Evolutionary conservation across 1,140 invertebrate species (phyloP), one percentile per base, ranked within the genome.

Genomic region (Heliconius hermathena): DNA sequence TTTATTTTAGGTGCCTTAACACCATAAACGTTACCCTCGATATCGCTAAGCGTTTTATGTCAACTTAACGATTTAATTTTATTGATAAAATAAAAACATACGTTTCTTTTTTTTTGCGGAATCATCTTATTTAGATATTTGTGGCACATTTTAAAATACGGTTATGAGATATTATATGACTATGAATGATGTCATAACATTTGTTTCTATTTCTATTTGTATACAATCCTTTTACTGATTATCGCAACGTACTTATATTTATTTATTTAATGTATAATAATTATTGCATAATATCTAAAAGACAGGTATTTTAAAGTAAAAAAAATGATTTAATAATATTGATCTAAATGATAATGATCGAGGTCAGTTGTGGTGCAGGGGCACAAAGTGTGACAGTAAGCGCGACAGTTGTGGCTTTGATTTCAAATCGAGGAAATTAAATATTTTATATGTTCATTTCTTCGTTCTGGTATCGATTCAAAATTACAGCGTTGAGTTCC

Each of bases 1-100:
- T 77, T 81, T 81, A 81, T 81, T 77, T 81, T 71, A 73, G 76
- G 72, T 73, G 71, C 72, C 60, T 80, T 80, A 81, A 76, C 79
- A 81, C 75, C 79, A 77, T 81, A 81, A 81, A 81, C 38, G 75
- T 73, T 74, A 54, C 71, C 52, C 72, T 60, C 79, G 79, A 77
- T 81, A 81, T 77, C 41, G 57, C 77, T 73, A 77, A 81, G 71
- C 79, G 75, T 74, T 81, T 81, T 74, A 81, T 60, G 75, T 81
- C 79, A 77, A n/a, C 57, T 81, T 81, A 73, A 80, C 79, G 79
- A 80, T 80, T 73, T 80, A 76, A 80, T 80, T 79, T 76, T 80
- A 75, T 80, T 80, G 54, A 73, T 75, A 76, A 76, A 41, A 76
- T 76, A 73, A 80, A 80, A 80, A 76, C 74, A 76, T 60, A 76